Conservation (phyloP, 2,113 vertebrate species). For the Proterorhinus semilunaris region DNA sequence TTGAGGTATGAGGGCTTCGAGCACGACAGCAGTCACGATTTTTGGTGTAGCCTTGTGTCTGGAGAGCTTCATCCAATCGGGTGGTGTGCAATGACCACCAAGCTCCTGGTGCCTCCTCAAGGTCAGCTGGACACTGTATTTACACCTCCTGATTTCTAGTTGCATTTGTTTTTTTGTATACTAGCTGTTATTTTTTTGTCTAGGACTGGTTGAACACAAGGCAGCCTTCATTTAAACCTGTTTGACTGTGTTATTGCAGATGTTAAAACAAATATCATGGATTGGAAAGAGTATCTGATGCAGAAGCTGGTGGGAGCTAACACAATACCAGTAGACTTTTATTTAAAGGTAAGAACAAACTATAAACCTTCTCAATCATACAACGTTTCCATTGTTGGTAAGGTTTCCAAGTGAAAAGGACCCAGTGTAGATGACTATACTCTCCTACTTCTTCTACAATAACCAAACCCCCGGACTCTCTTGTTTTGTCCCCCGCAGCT, state of each 20-base stretch:
- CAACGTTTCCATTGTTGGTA: too few relatives aligned
- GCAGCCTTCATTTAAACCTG: background rate
- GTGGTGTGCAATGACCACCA: conserved; percentile 94
- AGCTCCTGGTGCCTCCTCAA: conserved; percentile 92
- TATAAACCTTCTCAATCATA: background rate
- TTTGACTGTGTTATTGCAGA: conserved; percentile 41
- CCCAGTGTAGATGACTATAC: background rate
- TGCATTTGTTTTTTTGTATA: too few relatives aligned
- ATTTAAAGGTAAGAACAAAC: conserved; percentile 82
- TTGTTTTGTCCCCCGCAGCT: conserved; percentile 73
- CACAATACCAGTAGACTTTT: conserved; percentile 93
- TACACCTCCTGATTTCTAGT: too few relatives aligned
- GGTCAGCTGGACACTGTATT: conserved; percentile 60
- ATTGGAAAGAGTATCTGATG: conserved; percentile 95
- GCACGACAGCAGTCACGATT: conserved; percentile 82
- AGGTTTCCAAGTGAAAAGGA: too few relatives aligned
- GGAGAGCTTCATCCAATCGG: conserved; percentile 93
- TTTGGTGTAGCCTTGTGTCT: conserved; percentile 92
- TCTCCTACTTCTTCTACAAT: too few relatives aligned
- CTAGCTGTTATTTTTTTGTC: background rate
- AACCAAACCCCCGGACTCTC: too few relatives aligned
- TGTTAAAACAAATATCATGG: conserved; percentile 67
- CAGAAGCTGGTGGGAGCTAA: conserved; percentile 85
- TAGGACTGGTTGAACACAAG: background rate
- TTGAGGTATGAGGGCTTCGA: conserved; percentile 93